Percentiles rank a stretch among this genome's conserved stretches.
Conservation (phyloP, 2,888 invertebrate genomes). For the Nowickia ferox region DNA sequence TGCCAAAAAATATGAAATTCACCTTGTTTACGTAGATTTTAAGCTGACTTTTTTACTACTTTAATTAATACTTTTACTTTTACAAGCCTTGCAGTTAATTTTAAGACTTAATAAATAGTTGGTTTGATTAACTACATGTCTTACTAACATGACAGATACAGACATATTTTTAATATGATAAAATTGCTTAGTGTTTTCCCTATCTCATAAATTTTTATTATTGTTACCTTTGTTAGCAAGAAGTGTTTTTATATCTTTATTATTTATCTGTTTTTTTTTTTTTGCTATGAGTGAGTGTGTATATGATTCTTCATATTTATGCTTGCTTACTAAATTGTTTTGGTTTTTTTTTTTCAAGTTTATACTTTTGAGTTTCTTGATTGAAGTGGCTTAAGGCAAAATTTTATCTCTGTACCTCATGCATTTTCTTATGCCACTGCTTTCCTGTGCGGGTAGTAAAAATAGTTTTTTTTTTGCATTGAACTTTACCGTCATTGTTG, state of each 20-base stretch:
- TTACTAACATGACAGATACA: no score
- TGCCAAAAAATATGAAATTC: no score
- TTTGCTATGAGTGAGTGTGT: background rate
- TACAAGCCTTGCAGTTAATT: no score
- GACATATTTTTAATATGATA: slow-evolving; percentile 36
- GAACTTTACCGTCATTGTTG: background rate
- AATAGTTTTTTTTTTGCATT: background rate
- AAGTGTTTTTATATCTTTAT: slow-evolving; percentile 47
- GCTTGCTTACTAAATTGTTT: background rate
- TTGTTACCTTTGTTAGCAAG: slow-evolving; percentile 20
- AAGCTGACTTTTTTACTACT: no score
- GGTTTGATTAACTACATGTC: no score
- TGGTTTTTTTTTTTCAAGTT: background rate
- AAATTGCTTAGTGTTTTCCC: slow-evolving; percentile 77
- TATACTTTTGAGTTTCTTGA: slow-evolving; percentile 10
- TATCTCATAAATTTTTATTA: slow-evolving; percentile 6
- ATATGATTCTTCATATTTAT: background rate
- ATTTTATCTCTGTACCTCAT: background rate
- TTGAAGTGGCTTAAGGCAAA: background rate
- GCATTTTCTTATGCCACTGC: background rate
- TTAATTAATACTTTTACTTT: no score
- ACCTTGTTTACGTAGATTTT: no score
- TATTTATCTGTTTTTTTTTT: background rate
- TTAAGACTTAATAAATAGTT: no score
- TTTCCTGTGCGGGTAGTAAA: background rate